Base-by-base conservation (phyloP, 2,797 vertebrate genomes). In the Alcedo quadribrachys region DNA sequence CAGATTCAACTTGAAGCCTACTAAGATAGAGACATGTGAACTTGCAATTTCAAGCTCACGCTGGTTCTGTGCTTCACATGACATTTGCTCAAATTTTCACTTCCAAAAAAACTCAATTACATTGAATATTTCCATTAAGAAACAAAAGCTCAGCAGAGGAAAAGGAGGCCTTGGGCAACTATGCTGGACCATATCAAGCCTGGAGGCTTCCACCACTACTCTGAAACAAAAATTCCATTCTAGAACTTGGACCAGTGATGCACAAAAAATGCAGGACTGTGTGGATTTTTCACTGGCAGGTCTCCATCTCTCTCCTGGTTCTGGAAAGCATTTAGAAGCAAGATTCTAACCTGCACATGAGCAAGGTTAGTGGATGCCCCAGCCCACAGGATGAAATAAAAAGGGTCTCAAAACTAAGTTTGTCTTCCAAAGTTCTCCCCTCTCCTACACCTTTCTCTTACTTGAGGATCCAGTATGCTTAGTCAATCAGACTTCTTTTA, bases 391-490 rank as follows among this genome's bases (percentile, higher is more conserved):
- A 42, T 25, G 14, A 66, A 86, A 60, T 25, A 9, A 55, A n/a
- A 62, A 18, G 8, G 7, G 27, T 43, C 50, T 83, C 45, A 58
- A 54, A 89, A 40, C 3, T 17, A 77, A 62, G 15, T 27, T 15
- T 46, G n/a, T 54, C 13, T 53, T 60, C 33, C 1, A 0, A 50
- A 43, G 51, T 22, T 84, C 30, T 83, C 37, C 60, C 33, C 37
- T 74, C 15, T 73, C 20, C 70, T 57, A 4, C 5, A 27, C 16
- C 17, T 57, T 53, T 33, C 71, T 45, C n/a, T 45, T 43, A 45
- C 9, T 60, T 3, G 1, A 42, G 55, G 25, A 62, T 24, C 30
- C 0, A 0, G 27, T 11, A 51, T 0, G 1, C 35, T 30, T 77
- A 61, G 33, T 65, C 81, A 35, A 30, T 6, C 13, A 83, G 43